Evolutionary conservation across 1,140 invertebrate species (phyloP).

Genomic region (Wiebesia pumilae): DNA sequence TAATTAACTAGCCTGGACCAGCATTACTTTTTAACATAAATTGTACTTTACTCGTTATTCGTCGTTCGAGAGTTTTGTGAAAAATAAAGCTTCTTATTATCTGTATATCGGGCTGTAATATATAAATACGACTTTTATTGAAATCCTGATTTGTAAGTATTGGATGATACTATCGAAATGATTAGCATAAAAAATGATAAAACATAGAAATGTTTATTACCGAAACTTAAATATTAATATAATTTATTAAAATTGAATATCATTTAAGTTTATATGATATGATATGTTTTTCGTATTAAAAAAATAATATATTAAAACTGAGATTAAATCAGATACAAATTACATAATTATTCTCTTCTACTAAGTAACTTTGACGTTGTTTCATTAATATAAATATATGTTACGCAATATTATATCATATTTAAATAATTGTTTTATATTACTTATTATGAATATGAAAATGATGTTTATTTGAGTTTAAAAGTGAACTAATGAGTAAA

Average conservation of each 20-base stretch:
- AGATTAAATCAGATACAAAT: background rate
- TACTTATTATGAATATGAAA: too few relatives aligned
- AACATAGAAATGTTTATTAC: background rate
- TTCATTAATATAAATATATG: background rate
- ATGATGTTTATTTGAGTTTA: too few relatives aligned
- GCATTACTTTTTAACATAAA: too few relatives aligned
- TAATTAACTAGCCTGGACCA: background rate
- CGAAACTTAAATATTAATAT: background rate
- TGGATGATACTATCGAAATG: background rate
- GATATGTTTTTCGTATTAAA: background rate
- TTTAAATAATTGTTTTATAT: too few relatives aligned
- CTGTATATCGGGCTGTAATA: background rate
- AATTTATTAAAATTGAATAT: background rate
- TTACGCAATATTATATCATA: too few relatives aligned
- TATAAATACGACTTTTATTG: background rate
- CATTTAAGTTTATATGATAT: too few relatives aligned
- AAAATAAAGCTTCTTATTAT: background rate
- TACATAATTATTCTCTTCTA: background rate
- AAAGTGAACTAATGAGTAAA: too few relatives aligned
- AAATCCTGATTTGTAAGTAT: background rate
- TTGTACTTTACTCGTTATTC: background rate
- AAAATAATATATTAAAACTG: background rate
- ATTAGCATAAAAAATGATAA: conserved; percentile 1
- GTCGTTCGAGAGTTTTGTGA: background rate
- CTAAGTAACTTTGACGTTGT: background rate